Conservation (phyloP, 2,888 invertebrate genomes). For the Zygothrica quintamaculata region DNA sequence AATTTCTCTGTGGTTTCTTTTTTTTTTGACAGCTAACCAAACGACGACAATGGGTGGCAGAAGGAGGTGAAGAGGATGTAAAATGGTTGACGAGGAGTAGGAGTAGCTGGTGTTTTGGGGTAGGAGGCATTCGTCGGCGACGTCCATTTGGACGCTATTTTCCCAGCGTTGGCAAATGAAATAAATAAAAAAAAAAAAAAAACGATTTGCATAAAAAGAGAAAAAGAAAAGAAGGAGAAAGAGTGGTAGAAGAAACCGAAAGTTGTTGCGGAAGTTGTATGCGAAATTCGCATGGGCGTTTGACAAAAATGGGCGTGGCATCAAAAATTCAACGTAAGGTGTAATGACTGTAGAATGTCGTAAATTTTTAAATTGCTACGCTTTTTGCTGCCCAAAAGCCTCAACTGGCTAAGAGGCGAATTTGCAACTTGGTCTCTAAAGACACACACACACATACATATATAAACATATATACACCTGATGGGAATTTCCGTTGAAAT, state of each 20-base stretch:
- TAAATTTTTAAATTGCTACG: slow-evolving; percentile 73
- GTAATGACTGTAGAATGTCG: slow-evolving; percentile 79
- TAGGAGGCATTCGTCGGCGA: slow-evolving; percentile 13
- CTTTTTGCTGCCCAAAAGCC: slow-evolving; percentile 56
- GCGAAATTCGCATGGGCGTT: slow-evolving; percentile 75
- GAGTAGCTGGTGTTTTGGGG: neutral
- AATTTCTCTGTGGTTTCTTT: slow-evolving; percentile 43
- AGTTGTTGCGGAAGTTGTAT: slow-evolving; percentile 72
- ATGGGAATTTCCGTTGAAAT: slow-evolving; percentile 61
- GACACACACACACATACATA: neutral
- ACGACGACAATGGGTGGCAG: slow-evolving; percentile 21
- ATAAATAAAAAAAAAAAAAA: too few species aligned
- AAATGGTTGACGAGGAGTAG: too few species aligned
- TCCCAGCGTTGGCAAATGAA: slow-evolving; percentile 39
- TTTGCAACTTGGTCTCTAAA: slow-evolving; percentile 58
- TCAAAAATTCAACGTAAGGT: slow-evolving; percentile 62
- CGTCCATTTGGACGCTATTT: slow-evolving; percentile 43
- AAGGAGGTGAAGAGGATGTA: too few species aligned
- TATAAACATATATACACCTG: slow-evolving; percentile 25
- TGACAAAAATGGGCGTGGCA: slow-evolving; percentile 59
- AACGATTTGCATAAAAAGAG: slow-evolving; percentile 74
- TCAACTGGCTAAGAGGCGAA: too few species aligned
- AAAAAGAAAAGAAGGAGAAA: slow-evolving; percentile 8
- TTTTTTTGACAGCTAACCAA: slow-evolving; percentile 31
- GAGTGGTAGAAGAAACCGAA: slow-evolving; percentile 42